A percentile compares a stretch with the other conserved stretches of the same genome.
Conservation (phyloP, 92 coral and sea anemone genomes). For the Zoanthus solanderi region DNA sequence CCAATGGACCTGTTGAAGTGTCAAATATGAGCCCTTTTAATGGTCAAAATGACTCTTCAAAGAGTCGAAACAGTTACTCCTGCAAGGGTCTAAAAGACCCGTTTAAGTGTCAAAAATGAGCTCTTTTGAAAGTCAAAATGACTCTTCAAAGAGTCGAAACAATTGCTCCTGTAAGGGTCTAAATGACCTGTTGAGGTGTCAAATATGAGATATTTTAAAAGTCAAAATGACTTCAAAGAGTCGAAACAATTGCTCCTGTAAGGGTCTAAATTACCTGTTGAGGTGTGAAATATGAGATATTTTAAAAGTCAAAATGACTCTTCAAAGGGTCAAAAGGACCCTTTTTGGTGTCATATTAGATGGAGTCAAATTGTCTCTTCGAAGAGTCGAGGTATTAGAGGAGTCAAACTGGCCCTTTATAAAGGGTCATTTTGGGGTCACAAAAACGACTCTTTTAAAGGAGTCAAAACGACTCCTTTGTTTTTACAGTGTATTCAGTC, state of each 20-base stretch:
- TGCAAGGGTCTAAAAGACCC: no score
- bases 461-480: no score
- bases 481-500: no score
- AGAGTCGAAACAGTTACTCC: no score
- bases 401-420: no score
- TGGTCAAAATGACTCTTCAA: background rate
- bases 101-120: background rate
- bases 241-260: background rate
- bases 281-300: background rate
- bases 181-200: background rate
- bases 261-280: background rate
- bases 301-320: background rate
- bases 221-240: background rate
- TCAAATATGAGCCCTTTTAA: conserved; percentile 4
- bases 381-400: no score
- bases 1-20: background rate
- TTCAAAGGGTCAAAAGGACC: background rate
- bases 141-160: background rate
- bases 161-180: background rate
- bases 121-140: no score
- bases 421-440: no score
- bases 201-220: background rate
- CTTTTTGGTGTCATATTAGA: no score
- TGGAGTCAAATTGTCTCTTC: no score
- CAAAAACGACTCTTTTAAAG: no score